These are phyloP conservation scores for Tenthredo mesomela DNA, from an alignment of 2,888 invertebrate species.

Conservation along the genomic window DNA sequence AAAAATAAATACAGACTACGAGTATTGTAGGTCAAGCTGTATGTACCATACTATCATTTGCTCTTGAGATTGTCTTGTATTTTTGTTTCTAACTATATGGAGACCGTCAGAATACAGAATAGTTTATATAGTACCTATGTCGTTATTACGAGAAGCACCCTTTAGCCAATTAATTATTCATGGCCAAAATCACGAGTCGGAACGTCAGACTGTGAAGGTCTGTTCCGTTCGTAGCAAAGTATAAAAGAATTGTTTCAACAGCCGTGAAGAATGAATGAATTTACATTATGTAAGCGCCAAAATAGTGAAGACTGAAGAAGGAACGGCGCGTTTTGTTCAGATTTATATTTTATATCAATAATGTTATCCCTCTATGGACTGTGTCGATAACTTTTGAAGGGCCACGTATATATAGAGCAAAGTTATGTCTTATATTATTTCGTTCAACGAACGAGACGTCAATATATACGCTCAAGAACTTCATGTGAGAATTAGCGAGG, in stretches of 20 bases:
- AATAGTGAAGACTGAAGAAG: not conserved
- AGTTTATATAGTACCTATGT: too few relatives aligned
- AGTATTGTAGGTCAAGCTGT: not conserved
- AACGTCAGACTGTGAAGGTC: conserved; percentile 34
- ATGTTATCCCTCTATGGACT: too few relatives aligned
- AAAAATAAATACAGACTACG: not conserved
- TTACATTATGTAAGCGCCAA: conserved; percentile 4
- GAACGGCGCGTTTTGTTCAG: too few relatives aligned
- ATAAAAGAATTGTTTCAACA: conserved; percentile 34
- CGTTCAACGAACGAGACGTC: conserved; percentile 21
- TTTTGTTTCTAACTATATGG: not conserved
- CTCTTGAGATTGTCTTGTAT: not conserved
- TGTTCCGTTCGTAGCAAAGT: not conserved
- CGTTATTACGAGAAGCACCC: not conserved
- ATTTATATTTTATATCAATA: too few relatives aligned
- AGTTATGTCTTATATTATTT: not conserved
- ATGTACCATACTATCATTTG: not conserved
- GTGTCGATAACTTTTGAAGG: not conserved
- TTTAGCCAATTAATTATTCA: conserved; percentile 32
- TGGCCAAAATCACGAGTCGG: conserved; percentile 41
- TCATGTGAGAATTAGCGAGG: conserved; percentile 69
- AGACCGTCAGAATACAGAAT: not conserved
- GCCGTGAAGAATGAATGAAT: conserved; percentile 41
- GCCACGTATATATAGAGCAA: conserved; percentile 22
- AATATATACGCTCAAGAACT: not conserved